Percentiles rank a stretch among this genome's conserved stretches.
phyloP scores from a whole-genome alignment of 23 tunicate species.

The Corella eumyota region DNA sequence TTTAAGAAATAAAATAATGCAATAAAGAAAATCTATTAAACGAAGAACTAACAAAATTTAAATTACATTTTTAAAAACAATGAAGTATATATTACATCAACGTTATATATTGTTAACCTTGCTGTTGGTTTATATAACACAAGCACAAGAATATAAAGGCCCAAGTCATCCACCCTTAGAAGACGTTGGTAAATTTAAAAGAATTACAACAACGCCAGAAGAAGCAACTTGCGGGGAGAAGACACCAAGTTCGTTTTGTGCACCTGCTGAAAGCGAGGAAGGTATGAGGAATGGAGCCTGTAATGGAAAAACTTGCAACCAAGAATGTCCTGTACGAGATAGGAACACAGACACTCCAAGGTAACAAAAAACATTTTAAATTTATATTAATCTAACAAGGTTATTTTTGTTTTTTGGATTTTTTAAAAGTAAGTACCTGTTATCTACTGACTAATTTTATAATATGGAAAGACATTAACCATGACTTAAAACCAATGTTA shows the following conservation, averaged over 20 bases:
- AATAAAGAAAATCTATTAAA: too few species aligned
- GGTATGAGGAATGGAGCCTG: constrained; percentile 54
- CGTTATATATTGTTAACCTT: too few species aligned
- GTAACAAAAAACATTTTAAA: not conserved
- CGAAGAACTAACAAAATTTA: too few species aligned
- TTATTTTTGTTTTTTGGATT: not conserved
- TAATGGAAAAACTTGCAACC: constrained; percentile 19
- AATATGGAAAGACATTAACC: too few species aligned
- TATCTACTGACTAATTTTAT: too few species aligned
- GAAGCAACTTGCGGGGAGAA: constrained; percentile 47
- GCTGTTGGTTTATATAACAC: too few species aligned
- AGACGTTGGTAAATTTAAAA: constrained; percentile 42
- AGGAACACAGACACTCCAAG: constrained; percentile 13
- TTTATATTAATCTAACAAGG: not conserved
- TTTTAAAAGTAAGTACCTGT: too few species aligned
- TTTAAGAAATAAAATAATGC: too few species aligned
- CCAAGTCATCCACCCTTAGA: constrained; percentile 34
- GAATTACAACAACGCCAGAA: constrained; percentile 20
- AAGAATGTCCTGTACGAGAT: constrained; percentile 57
- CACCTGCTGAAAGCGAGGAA: constrained; percentile 30
- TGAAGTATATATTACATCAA: too few species aligned
- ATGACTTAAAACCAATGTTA: too few species aligned
- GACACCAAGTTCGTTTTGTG: constrained; percentile 31
- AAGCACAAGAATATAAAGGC: too few species aligned
- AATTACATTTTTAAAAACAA: too few species aligned